phyloP scores from a whole-genome alignment of 2,113 vertebrate genomes.

The Alligator mississippiensis region DNA sequence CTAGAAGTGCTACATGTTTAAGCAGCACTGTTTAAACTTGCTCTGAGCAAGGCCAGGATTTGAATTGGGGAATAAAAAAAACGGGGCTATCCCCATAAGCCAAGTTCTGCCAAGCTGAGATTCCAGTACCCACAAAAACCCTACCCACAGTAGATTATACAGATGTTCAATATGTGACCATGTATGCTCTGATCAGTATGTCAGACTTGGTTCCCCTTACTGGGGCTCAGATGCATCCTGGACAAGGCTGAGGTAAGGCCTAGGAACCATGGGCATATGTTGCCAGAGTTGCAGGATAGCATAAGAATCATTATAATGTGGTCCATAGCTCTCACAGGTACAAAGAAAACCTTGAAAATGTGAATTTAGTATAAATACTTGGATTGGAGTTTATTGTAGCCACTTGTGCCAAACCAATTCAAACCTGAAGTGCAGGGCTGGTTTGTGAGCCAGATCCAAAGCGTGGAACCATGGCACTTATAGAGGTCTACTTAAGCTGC shows the following conservation, averaged over 20 bases:
- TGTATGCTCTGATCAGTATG: not conserved
- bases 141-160: not conserved
- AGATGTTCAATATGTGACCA: not conserved
- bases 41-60: not conserved
- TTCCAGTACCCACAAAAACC: not conserved
- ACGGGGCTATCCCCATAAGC: not conserved
- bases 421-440: no score
- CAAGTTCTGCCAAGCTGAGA: not conserved
- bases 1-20: not conserved
- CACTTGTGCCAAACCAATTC: no score
- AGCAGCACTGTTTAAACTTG: not conserved
- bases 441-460: no score
- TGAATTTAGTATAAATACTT: not conserved
- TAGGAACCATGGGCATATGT: not conserved
- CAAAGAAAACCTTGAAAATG: not conserved
- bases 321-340: not conserved
- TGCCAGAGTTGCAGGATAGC: not conserved
- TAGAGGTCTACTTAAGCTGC: not conserved
- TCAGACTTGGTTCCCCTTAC: rapidly evolving
- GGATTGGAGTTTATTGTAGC: no score
- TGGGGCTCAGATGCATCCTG: not conserved
- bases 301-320: rapidly evolving
- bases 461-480: no score
- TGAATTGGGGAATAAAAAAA: not conserved
- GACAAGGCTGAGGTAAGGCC: not conserved